These are phyloP conservation scores for Channa striata DNA, from an alignment of 2,797 vertebrate species.

Conservation along the genomic window DNA sequence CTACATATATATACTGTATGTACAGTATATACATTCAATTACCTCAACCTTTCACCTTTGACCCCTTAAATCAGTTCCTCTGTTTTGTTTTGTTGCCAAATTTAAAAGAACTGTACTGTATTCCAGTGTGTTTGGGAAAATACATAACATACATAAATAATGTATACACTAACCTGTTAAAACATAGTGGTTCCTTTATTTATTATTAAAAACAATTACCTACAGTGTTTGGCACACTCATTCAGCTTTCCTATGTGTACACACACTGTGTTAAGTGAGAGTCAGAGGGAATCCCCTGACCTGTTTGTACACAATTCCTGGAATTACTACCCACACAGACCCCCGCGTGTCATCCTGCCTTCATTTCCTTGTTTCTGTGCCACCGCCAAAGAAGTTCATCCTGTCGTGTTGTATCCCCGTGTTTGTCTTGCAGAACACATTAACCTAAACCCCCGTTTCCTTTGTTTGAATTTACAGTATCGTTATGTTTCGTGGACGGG, in stretches of 20 bases:
- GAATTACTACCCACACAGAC: constrained; percentile 11
- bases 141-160: too few relatives aligned
- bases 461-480: constrained; percentile 18
- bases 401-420: constrained; percentile 3
- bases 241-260: neutral
- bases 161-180: too few relatives aligned
- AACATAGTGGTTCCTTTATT: neutral
- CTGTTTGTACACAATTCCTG: constrained; percentile 14
- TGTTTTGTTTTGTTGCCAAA: too few relatives aligned
- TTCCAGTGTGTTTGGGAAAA: too few relatives aligned
- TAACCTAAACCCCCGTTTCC: constrained; percentile 28
- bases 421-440: constrained; percentile 5
- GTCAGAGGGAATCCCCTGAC: constrained; percentile 65
- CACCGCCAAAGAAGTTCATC: constrained; percentile 21
- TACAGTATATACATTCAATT: too few relatives aligned
- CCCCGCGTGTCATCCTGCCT: constrained; percentile 33
- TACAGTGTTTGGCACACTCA: neutral
- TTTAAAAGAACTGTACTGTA: too few relatives aligned
- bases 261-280: constrained; percentile 12
- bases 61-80: too few relatives aligned
- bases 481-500: constrained; percentile 57
- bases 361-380: constrained; percentile 31
- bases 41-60: too few relatives aligned
- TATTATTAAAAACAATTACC: neutral
- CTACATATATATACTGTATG: too few relatives aligned